Percentiles rank a stretch among this genome's conserved stretches.
phyloP scores from a whole-genome alignment of 1,140 invertebrate genomes.

The Drosophila ironensis region DNA sequence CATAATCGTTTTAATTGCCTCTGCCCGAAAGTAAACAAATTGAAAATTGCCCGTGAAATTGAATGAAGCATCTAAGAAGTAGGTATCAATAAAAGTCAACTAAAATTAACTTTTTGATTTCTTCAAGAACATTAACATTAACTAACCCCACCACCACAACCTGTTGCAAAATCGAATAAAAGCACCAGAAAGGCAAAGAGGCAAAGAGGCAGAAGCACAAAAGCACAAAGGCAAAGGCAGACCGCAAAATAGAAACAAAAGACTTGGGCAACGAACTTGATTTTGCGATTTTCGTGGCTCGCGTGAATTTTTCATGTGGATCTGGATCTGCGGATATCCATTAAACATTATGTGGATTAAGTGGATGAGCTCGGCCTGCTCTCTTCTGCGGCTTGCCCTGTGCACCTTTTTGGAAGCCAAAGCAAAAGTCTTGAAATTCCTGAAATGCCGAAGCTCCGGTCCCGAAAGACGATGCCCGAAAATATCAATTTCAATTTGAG shows the following conservation, averaged over 20 bases:
- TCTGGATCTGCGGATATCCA: background rate
- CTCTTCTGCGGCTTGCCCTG: background rate
- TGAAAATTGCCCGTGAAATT: background rate
- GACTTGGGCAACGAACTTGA: slow-evolving; percentile 70
- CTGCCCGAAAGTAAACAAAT: too few species aligned
- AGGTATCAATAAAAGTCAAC: too few species aligned
- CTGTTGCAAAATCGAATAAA: slow-evolving; percentile 1
- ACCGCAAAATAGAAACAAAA: slow-evolving; percentile 47
- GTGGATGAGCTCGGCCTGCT: slow-evolving; percentile 10
- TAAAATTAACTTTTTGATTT: too few species aligned
- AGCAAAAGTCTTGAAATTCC: slow-evolving; percentile 36
- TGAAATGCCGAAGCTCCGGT: slow-evolving; percentile 18
- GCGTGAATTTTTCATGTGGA: slow-evolving; percentile 9
- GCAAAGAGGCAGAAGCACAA: background rate
- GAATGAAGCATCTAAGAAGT: too few species aligned
- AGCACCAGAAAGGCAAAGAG: background rate
- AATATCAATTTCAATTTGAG: slow-evolving; percentile 78
- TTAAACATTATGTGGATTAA: background rate
- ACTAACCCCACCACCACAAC: background rate
- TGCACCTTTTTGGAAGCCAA: slow-evolving; percentile 57
- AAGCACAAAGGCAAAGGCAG: background rate
- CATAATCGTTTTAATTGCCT: too few species aligned
- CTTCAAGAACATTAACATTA: too few species aligned
- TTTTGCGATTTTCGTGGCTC: slow-evolving; percentile 2
- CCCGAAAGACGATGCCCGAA: slow-evolving; percentile 47